Evolutionary conservation across 2,888 invertebrate species (phyloP), one percentile per base, ranked within the genome.

Genomic region (Drosophila multiciliata): DNA sequence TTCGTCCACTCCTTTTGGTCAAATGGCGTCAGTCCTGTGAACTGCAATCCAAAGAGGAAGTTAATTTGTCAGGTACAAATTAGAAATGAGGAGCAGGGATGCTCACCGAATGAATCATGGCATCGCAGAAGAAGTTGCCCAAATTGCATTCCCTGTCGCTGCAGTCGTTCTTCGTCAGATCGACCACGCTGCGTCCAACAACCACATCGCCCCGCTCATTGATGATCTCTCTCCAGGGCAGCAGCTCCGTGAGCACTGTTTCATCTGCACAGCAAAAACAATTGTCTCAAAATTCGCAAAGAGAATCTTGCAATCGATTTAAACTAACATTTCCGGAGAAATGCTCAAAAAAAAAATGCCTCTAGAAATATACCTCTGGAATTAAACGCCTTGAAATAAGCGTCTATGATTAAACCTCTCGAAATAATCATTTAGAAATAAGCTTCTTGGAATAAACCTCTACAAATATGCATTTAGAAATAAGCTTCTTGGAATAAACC

Each of bases 121-220:
- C 95, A 77, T 97, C 97, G 38, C 96, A 94, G 59, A 96, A 94
- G 33, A 96, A 95, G 90, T 95, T 96, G 33, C 97, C 97, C 55
- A 97, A 92, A 84, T 95, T 96, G 85, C 97, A 97, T 91, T 97
- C 97, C 0, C 86, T 88, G 12, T 93, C 92, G 1, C 94, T 89
- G 80, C 97, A 97, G 2, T 91, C 87, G 0, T 92, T 91, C 42
- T 93, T 94, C 2, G 94, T 93, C 42, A 97, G 90, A 17, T 93
- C 91, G 0, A 96, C 95, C 75, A 93, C 92, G 0, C 95, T 94
- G 2, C 75, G 78, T 0, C 96, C 97, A 4, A 97, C 88, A n/a
- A 94, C 92, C 67, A 93, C 91, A 1, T 93, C 93, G 0, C 95
- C 95, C 64, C 92, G 78, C 35, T 92, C 93, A 67, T 95, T 94